Percentiles rank a stretch among this genome's conserved stretches.
Conservation (phyloP, 1,140 invertebrate species). For the Plutomurus gul region DNA sequence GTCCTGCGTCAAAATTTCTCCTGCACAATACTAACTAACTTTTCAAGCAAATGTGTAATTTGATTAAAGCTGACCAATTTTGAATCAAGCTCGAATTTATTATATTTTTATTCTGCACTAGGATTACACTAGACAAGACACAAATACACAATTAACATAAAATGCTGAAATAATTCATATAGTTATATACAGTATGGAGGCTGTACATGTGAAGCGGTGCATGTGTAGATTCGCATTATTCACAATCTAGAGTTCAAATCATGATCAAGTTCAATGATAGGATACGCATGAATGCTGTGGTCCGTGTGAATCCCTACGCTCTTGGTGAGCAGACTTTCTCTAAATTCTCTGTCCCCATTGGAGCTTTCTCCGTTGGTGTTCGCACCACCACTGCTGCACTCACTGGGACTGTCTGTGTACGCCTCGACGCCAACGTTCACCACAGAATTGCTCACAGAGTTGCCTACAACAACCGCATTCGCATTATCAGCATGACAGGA, state of each 20-base stretch:
- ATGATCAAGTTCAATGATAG: slow-evolving; percentile 16
- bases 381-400: not conserved
- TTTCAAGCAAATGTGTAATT: no score
- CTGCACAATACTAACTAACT: no score
- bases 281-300: not conserved
- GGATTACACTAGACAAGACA: no score
- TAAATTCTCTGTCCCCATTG: not conserved
- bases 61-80: not conserved
- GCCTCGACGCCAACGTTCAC: not conserved
- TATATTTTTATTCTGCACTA: no score
- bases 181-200: not conserved
- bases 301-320: not conserved
- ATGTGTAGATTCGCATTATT: not conserved
- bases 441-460: not conserved
- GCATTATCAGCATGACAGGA: not conserved
- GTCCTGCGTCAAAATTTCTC: no score
- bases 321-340: not conserved
- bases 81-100: slow-evolving; percentile 21
- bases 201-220: not conserved
- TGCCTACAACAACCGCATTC: not conserved
- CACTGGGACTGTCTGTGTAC: not conserved
- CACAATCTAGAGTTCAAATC: slow-evolving; percentile 6
- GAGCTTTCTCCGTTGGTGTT: not conserved
- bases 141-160: no score
- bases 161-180: no score